Conservation (phyloP, 2,888 invertebrate genomes). For the Allygus modestus region DNA sequence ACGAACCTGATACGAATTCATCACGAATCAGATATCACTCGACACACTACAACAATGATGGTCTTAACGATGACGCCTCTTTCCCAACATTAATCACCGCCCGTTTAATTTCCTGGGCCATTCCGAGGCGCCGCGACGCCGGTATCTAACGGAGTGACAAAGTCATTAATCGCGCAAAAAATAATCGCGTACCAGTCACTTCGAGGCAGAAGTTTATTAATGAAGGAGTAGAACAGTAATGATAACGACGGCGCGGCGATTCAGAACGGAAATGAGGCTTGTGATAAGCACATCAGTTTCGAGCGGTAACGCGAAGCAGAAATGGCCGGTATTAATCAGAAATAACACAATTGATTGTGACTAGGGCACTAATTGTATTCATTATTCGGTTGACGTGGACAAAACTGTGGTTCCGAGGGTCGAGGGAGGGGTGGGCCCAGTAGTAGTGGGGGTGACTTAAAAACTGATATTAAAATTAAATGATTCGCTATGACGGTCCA, state of each 20-base stretch:
- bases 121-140: not conserved
- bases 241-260: not conserved
- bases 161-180: constrained; percentile 13
- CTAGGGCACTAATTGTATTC: not conserved
- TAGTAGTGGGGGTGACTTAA: too few species aligned
- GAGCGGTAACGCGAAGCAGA: not conserved
- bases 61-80: too few species aligned
- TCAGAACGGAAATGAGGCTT: not conserved
- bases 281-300: constrained; percentile 11
- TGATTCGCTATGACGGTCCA: too few species aligned
- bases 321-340: constrained; percentile 15
- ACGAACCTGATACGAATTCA: too few species aligned
- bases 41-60: too few species aligned
- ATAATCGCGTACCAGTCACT: not conserved
- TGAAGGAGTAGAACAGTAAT: not conserved
- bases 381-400: constrained; percentile 37
- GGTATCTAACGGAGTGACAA: not conserved
- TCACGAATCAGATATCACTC: too few species aligned
- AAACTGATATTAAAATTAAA: too few species aligned
- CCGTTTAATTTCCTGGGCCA: constrained; percentile 18
- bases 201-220: constrained; percentile 14
- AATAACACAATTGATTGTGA: constrained; percentile 36
- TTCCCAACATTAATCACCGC: constrained; percentile 10
- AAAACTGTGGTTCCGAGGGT: constrained; percentile 20
- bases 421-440: not conserved